Evolutionary conservation across 2,888 invertebrate species (phyloP).

Genomic region (Platycheirus albimanus): DNA sequence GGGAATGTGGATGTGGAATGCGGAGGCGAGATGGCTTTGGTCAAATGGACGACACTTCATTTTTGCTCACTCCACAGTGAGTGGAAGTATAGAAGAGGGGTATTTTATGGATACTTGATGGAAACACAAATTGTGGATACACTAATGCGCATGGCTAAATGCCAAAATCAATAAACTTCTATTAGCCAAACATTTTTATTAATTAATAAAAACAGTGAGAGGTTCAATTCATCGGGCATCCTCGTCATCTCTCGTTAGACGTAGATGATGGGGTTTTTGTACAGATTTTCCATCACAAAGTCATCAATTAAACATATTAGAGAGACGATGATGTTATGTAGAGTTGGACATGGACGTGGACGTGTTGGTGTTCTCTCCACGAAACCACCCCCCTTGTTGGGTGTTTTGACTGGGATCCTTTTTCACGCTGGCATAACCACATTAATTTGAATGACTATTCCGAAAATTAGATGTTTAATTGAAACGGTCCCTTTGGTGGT

Average conservation of each 20-base stretch:
- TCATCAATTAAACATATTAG: constrained; percentile 6
- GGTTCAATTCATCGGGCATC: constrained; percentile 16
- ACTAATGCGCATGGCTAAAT: constrained; percentile 26
- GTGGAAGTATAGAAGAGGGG: too few relatives aligned
- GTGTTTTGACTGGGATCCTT: too few relatives aligned
- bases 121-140: constrained; percentile 29
- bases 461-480: too few relatives aligned
- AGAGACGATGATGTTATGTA: background rate
- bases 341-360: too few relatives aligned
- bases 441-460: too few relatives aligned
- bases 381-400: too few relatives aligned
- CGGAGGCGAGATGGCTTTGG: background rate
- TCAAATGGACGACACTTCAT: background rate
- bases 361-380: too few relatives aligned
- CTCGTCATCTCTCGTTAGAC: background rate
- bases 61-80: background rate
- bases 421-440: too few relatives aligned
- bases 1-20: background rate
- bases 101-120: background rate
- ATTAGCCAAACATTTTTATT: constrained; percentile 33
- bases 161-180: constrained; percentile 53
- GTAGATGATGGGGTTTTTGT: background rate
- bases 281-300: constrained; percentile 19
- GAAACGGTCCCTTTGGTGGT: too few relatives aligned
- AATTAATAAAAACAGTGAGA: constrained; percentile 13